These are phyloP conservation scores for Pseudococcus viburni DNA, from an alignment of 2,888 invertebrate species.

Conservation along the genomic window DNA sequence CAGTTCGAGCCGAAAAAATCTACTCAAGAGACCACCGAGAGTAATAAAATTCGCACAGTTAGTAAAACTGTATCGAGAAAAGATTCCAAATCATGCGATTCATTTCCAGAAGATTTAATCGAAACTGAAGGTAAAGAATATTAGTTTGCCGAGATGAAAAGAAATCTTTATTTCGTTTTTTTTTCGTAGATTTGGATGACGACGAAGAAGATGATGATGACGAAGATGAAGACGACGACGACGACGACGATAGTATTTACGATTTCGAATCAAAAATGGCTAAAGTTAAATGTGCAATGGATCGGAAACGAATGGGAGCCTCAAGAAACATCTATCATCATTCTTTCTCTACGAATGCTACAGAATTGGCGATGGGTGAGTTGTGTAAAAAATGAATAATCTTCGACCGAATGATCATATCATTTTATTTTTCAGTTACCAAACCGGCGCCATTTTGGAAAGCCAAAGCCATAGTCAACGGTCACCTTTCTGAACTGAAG, in stretches of 20 bases:
- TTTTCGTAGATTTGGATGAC: conserved; percentile 55
- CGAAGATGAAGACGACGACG: conserved; percentile 58
- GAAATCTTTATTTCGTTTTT: neutral
- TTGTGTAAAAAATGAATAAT: neutral
- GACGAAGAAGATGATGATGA: conserved; percentile 41
- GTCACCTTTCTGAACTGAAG: conserved; percentile 69
- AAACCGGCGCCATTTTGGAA: conserved; percentile 70
- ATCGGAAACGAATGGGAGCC: conserved; percentile 47
- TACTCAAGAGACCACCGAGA: neutral
- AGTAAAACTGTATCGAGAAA: conserved; percentile 16
- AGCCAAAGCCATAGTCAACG: conserved; percentile 70
- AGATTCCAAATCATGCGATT: conserved; percentile 28
- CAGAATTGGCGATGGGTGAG: conserved; percentile 62
- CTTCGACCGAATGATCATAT: neutral
- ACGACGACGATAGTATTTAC: conserved; percentile 62
- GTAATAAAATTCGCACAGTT: conserved; percentile 21
- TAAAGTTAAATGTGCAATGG: conserved; percentile 58
- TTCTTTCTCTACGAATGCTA: neutral
- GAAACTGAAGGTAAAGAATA: conserved; percentile 62
- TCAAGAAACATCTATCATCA: conserved; percentile 23
- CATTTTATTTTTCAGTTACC: conserved; percentile 68
- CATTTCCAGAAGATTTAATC: conserved; percentile 60
- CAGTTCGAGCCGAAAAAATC: conserved; percentile 58
- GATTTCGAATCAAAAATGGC: conserved; percentile 59
- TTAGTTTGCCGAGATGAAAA: too few relatives aligned